Base-by-base conservation (phyloP, 1,140 invertebrate species). In the Cydia amplana region DNA sequence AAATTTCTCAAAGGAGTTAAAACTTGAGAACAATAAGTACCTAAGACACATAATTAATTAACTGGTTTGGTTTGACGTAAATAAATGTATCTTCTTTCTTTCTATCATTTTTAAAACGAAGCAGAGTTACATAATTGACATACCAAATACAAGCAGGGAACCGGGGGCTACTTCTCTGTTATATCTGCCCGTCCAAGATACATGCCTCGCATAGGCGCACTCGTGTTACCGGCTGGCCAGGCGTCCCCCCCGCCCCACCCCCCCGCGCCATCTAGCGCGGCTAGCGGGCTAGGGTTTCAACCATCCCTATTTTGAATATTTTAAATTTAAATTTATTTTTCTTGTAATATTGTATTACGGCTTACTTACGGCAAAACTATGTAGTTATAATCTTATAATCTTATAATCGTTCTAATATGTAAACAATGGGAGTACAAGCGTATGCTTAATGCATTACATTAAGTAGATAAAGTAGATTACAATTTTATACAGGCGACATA, bases 121-220 rank as follows among this genome's bases (percentile, higher is more conserved):
- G 86, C 88, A 79, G 87, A 92, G 90, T 83, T 85, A 72, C 78
- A 20, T 60, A 5, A 72, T 1, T 3, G 49, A 51, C 79, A 70
- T 60, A 80, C 76, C 79, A 76, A 80, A 78, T 86, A 81, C 80
- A 89, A 87, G 86, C 88, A 81, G 84, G 85, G 88, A 90, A 88
- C 87, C 86, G 90, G 90, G 90, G 90, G 90, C 90, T 91, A 92
- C 89, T 92, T 91, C 89, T 90, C 90, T 90, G 90, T 91, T 92
- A 91, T 92, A 92, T 92, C 90, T 90, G 90, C 87, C 87, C 86
- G 90, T 90, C 89, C 90, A 92, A 92, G 90, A 92, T 92, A 92
- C 90, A 92, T 92, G 90, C 89, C 88, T 92, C 90, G 90, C 90
- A 92, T 92, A 92, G 90, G 89, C 88, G 88, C 90, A 91, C 90